These are phyloP conservation scores for Xylocampa areola DNA, from an alignment of 2,888 invertebrate genomes.

Conservation along the genomic window DNA sequence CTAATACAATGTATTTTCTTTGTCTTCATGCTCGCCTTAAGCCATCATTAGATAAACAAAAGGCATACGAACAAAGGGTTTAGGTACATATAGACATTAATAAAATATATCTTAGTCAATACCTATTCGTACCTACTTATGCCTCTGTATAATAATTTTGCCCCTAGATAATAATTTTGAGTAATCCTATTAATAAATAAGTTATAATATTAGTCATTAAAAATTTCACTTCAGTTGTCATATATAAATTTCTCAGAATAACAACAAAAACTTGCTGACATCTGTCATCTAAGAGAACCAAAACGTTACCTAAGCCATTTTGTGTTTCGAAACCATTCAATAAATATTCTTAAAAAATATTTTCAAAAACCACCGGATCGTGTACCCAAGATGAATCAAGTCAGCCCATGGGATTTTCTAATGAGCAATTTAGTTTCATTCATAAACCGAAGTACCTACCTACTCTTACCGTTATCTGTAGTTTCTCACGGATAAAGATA, in stretches of 20 bases:
- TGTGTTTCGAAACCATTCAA: conserved; percentile 8
- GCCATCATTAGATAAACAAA: too few relatives aligned
- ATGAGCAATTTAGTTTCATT: conserved; percentile 68
- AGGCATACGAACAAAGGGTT: too few relatives aligned
- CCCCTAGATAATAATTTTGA: too few relatives aligned
- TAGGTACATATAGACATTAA: too few relatives aligned
- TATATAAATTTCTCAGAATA: neutral
- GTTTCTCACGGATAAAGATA: conserved; percentile 70
- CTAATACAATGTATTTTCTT: too few relatives aligned
- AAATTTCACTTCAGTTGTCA: neutral
- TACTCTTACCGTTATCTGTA: conserved; percentile 71
- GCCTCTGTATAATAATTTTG: too few relatives aligned
- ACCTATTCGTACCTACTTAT: too few relatives aligned
- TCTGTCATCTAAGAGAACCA: conserved; percentile 13
- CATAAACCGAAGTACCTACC: conserved; percentile 66
- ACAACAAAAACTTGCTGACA: conserved; percentile 33
- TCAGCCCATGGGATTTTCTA: conserved; percentile 61
- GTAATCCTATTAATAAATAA: too few relatives aligned
- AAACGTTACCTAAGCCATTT: conserved; percentile 11
- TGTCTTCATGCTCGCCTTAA: too few relatives aligned
- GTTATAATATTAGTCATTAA: too few relatives aligned
- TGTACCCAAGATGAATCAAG: conserved; percentile 41
- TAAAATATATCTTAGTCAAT: too few relatives aligned
- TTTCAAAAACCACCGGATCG: conserved; percentile 10
- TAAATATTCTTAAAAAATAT: conserved; percentile 16